Evolutionary conservation across 2,797 vertebrate species (phyloP), one percentile per base, ranked within the genome.

Genomic region (Serranus cabrilla): DNA sequence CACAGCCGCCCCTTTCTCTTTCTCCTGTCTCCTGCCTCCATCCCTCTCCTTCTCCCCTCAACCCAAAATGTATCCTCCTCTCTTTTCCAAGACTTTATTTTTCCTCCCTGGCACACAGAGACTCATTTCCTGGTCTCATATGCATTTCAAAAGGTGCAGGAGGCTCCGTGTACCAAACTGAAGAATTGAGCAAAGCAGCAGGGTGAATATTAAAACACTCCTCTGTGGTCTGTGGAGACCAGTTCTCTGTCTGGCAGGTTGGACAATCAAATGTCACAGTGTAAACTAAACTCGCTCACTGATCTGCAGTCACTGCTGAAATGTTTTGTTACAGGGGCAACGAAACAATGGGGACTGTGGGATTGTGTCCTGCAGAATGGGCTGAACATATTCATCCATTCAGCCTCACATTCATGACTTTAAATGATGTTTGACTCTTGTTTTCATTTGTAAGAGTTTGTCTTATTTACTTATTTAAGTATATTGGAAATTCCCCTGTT

Each of bases 131-230:
- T 88, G 85, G 75, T 74, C 89, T 94, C 83, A 91, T 94, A 88
- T 90, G 86, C 87, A 85, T 94, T 92, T 93, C 89, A 92, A 93
- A 93, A 88, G 92, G 73, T 84, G 82, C 83, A 73, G 83, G 87
- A 87, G 84, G 87, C 81, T 86, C 79, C 81, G 63, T 88, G 89
- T 78, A 74, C 85, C 79, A 51, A 80, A 75, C 74, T 50, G 81
- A 80, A 73, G 87, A 90, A 87, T 80, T 83, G 81, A 87, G 72
- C 71, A 17, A 71, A 79, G 84, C 79, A 66, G 76, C 81, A 54
- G 80, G 61, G 52, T 73, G 91, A 92, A 92, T 92, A 84, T 88
- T 87, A 87, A 92, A 84, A 79, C 64, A 18, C 80, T 80, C 61
- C 58, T 82, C 67, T 71, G 74, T 67, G 57, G 78, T 73, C 49